phyloP scores from a whole-genome alignment of 2,797 vertebrate species.

The Sebastes kiyomatsui region DNA sequence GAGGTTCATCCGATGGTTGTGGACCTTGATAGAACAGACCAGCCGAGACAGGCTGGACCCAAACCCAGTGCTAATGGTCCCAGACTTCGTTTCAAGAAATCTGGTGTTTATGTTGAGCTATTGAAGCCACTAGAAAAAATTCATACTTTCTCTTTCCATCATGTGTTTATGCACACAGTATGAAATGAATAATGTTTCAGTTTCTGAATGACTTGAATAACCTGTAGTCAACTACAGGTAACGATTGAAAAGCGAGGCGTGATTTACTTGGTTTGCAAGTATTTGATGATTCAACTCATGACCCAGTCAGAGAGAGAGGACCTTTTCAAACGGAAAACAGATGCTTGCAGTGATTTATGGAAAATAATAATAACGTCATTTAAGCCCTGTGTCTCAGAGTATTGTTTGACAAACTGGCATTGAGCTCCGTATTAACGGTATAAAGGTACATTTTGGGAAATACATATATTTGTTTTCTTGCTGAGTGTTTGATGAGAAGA shows the following conservation, averaged over 20 bases:
- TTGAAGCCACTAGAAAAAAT: conserved; percentile 6
- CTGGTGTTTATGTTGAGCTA: conserved; percentile 51
- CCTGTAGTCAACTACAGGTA: not conserved
- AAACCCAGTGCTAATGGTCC: conserved; percentile 55
- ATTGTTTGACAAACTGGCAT: not conserved
- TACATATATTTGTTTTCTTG: not conserved
- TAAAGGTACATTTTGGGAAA: not conserved
- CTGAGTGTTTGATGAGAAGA: not conserved
- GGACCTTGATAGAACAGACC: conserved; percentile 77
- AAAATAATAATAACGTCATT: not conserved
- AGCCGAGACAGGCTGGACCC: conserved; percentile 69
- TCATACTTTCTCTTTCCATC: conserved; percentile 25
- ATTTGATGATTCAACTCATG: not conserved
- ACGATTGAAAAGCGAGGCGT: not conserved
- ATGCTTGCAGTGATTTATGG: not conserved
- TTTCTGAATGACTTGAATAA: not conserved
- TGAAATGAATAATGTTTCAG: not conserved
- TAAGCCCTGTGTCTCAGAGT: not conserved
- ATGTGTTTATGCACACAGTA: not conserved
- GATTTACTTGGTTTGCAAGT: not conserved
- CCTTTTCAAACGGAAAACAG: not conserved
- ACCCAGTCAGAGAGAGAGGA: not conserved
- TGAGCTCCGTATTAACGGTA: not conserved
- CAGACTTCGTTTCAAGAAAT: conserved; percentile 60
- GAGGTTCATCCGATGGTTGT: conserved; percentile 75